Evolutionary conservation across 2,113 vertebrate species (phyloP), one percentile per base, ranked within the genome.

Genomic region (Salvator merianae): DNA sequence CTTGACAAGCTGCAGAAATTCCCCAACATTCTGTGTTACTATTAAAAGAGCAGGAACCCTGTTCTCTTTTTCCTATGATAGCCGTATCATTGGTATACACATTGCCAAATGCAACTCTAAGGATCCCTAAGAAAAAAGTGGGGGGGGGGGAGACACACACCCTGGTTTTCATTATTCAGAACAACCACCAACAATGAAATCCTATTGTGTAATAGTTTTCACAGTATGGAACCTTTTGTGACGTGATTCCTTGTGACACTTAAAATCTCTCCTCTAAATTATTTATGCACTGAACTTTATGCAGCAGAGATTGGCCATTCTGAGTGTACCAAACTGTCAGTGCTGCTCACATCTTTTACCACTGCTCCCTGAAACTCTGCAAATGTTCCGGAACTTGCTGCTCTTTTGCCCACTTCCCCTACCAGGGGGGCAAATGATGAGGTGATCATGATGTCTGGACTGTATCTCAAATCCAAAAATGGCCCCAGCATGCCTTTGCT

Each of bases 221-320:
- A 43, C 36, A 70, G 36, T 28, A 5, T 28, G 38, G 22, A 85
- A 53, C n/a, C 26, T 20, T 72, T 63, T 22, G 53, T 79, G 68
- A 73, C 12, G 69, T 79, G 77, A 85, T 79, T 79, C 24, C 30
- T 63, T 72, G 22, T 72, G 76, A 79, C 50, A 71, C 69, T 68
- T 69, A 53, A 84, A 84, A 38, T 72, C 76, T 73, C 22, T 72
- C 76, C 30, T 38, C 68, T 72, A n/a, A 71, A 79, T 79, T 78
- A 78, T 78, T 79, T 79, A 78, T 62, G 28, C 24, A 63, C 20
- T 63, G 76, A 84, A 47, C 76, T 79, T 32, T 70, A 34, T 71
- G 65, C 53, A 79, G 53, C 53, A 79, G 32, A 79, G 36, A 30
- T 28, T 62, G 53, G 28, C 32, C 55, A 30, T 32, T 14, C 62